These are phyloP conservation scores for Oncorhynchus nerka DNA, from an alignment of 2,113 vertebrate species.

Conservation along the genomic window DNA sequence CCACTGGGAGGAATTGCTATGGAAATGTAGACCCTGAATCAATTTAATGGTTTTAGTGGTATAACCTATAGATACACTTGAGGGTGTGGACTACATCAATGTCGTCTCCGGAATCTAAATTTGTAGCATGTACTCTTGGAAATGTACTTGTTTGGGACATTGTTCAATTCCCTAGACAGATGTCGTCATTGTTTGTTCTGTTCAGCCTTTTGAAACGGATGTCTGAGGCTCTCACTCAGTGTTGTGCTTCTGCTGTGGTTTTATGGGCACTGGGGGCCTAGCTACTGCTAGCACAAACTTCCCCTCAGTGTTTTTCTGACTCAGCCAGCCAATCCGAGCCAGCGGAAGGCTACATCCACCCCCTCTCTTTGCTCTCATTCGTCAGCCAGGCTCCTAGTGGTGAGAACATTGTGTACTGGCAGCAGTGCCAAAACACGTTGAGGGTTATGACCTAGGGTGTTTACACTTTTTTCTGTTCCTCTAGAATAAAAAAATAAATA, in stretches of 20 bases:
- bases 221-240: constrained; percentile 24
- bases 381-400: constrained; percentile 52
- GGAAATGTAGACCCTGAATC: not conserved
- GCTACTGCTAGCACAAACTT: constrained; percentile 44
- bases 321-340: constrained; percentile 60
- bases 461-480: constrained; percentile 54
- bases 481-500: not conserved
- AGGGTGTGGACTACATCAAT: no score
- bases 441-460: constrained; percentile 63
- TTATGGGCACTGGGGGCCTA: constrained; percentile 6
- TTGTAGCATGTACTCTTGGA: constrained; percentile 11
- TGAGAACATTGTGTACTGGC: constrained; percentile 72
- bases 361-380: constrained; percentile 56
- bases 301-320: constrained; percentile 55
- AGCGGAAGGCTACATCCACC: constrained; percentile 45
- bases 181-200: constrained; percentile 25
- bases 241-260: constrained; percentile 30
- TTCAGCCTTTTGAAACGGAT: constrained; percentile 31
- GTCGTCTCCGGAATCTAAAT: not conserved
- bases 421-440: constrained; percentile 66
- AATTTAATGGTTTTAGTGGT: not conserved
- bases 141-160: constrained; percentile 2
- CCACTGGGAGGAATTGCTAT: not conserved
- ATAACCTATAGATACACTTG: not conserved
- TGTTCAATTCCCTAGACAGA: not conserved